Conservation (phyloP, 2,113 vertebrate species). For the Chloropsis cyanopogon region DNA sequence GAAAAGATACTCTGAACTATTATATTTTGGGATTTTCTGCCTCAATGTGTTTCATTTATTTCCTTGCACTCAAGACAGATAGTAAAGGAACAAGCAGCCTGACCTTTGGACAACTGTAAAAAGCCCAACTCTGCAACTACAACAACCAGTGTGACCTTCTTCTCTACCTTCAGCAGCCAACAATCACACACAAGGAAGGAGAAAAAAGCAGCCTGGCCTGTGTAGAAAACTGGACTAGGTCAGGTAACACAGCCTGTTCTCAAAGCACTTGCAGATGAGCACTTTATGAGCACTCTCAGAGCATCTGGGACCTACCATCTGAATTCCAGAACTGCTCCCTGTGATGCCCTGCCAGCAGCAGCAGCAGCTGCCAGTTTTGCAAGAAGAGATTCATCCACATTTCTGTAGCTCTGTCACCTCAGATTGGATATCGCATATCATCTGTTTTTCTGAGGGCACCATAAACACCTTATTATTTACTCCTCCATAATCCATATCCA, state of each 20-base stretch:
- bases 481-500: neutral
- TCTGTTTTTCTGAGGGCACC: neutral
- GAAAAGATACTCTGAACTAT: neutral
- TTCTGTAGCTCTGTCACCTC: neutral
- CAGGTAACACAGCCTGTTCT: neutral
- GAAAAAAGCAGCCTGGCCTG: neutral
- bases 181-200: neutral
- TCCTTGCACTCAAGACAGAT: neutral
- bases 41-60: conserved; percentile 22
- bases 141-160: neutral
- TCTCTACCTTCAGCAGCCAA: neutral
- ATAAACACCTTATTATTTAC: neutral
- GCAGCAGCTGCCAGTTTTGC: neutral
- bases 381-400: neutral
- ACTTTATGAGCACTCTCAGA: neutral
- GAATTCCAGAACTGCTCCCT: neutral
- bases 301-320: neutral
- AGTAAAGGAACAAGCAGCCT: conserved; percentile 8
- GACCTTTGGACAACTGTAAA: conserved; percentile 19
- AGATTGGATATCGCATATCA: fast-evolving
- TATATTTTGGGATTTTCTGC: neutral
- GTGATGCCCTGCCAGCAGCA: neutral
- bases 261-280: neutral
- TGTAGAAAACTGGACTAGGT: neutral
- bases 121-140: neutral